Conservation (phyloP, 1,140 invertebrate genomes). For the Calosoma granatense region DNA sequence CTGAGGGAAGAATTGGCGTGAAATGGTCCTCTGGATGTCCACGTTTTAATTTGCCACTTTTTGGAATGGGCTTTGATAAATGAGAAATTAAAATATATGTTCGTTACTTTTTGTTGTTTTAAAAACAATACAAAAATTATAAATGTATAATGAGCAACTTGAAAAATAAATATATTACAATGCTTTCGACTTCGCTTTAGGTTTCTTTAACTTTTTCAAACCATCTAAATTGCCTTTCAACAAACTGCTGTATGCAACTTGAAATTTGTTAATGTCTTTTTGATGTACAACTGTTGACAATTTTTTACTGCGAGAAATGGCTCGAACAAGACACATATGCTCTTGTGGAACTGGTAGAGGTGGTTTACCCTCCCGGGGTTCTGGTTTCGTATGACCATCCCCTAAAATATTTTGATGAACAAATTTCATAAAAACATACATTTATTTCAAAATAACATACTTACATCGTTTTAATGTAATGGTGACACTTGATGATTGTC, state of each 20-base stretch:
- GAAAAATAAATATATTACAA: conserved; percentile 31
- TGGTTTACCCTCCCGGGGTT: conserved; percentile 47
- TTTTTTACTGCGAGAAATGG: conserved; percentile 60
- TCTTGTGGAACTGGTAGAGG: conserved; percentile 47
- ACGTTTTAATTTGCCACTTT: not conserved
- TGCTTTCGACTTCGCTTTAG: conserved; percentile 60
- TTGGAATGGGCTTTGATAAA: conserved; percentile 11
- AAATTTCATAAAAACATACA: conserved; percentile 14
- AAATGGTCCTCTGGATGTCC: conserved; percentile 1
- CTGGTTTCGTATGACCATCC: conserved; percentile 62
- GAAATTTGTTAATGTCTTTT: conserved; percentile 77
- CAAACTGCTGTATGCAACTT: conserved; percentile 71
- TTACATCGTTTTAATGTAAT: conserved; percentile 61
- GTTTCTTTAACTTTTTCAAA: conserved; percentile 75
- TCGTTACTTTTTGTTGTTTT: conserved; percentile 4
- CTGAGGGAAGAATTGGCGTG: conserved; percentile 14
- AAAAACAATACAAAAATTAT: conserved; percentile 14
- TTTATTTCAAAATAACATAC: conserved; percentile 28
- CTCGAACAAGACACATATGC: conserved; percentile 64
- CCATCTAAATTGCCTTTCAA: conserved; percentile 79
- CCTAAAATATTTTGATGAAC: conserved; percentile 50
- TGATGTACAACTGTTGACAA: conserved; percentile 69
- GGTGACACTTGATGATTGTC: conserved; percentile 49
- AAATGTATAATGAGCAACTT: conserved; percentile 11
- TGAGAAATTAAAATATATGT: not conserved